A percentile compares a stretch with the other conserved stretches of the same genome.
These are phyloP conservation scores for Drosophila imparisetae DNA, from an alignment of 2,888 invertebrate species.

Conservation along the genomic window DNA sequence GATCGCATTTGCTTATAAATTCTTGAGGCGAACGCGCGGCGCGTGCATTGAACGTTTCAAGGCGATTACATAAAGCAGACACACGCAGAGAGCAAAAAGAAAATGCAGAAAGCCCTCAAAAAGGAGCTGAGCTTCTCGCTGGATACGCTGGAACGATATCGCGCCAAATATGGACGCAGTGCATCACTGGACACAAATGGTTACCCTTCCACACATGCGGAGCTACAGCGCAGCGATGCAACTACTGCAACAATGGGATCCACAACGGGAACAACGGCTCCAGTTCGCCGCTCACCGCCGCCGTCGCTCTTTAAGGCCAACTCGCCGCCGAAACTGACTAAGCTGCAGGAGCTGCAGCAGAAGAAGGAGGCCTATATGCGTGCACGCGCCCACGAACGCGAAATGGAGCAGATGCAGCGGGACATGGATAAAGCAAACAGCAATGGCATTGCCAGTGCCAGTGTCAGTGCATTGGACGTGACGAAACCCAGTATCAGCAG, in stretches of 20 bases:
- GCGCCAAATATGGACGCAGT: slow-evolving; percentile 73
- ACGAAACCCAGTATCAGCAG: slow-evolving; percentile 5
- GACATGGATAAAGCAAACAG: slow-evolving; percentile 30
- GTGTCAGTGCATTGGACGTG: slow-evolving; percentile 2
- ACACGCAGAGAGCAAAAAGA: slow-evolving; percentile 7
- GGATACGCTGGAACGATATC: slow-evolving; percentile 70
- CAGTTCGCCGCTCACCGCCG: slow-evolving; percentile 41
- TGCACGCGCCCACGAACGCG: slow-evolving; percentile 66
- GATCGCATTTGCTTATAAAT: slow-evolving; percentile 76
- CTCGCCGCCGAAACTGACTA: slow-evolving; percentile 67
- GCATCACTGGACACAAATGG: slow-evolving; percentile 68
- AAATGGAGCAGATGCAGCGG: slow-evolving; percentile 71
- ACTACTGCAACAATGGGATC: slow-evolving; percentile 7
- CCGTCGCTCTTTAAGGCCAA: slow-evolving; percentile 51
- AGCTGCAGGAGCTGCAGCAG: slow-evolving; percentile 68
- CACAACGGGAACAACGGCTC: neutral
- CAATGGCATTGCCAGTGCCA: slow-evolving; percentile 13
- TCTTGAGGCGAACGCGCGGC: slow-evolving; percentile 64
- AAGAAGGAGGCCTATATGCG: slow-evolving; percentile 71
- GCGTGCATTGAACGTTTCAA: slow-evolving; percentile 61
- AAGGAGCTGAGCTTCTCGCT: slow-evolving; percentile 73
- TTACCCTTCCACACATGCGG: slow-evolving; percentile 24
- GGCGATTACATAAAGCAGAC: slow-evolving; percentile 75
- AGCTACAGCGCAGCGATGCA: slow-evolving; percentile 15
- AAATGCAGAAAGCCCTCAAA: slow-evolving; percentile 69